Base-by-base conservation (phyloP, 2,113 vertebrate genomes). In the Tenrec ecaudatus region DNA sequence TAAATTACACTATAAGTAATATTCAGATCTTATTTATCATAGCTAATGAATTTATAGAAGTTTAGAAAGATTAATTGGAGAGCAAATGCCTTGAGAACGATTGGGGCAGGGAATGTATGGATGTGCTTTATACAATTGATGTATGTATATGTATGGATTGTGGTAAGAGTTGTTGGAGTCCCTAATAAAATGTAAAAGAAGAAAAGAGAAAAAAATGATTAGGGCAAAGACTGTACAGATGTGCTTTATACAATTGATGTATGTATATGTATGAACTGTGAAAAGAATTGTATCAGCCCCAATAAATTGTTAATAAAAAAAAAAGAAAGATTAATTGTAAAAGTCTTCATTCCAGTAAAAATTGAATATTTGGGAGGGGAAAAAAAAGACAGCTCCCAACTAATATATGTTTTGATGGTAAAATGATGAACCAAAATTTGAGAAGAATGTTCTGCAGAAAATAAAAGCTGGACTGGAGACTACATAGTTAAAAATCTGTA, bases 1-100 rank as follows among this genome's bases (percentile, higher is more conserved):
- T 84, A 60, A 80, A 82, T 91, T n/a, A 81, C 90, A 27, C 73
- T 91, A 96, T 95, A 86, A 86, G 80, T 53, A 88, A 96, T 84
- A 11, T 89, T 6, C 3, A 53, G n/a, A n/a, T 58, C 82, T 36
- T 68, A 62, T 81, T 79, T 14, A 40, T 69, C 22, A 77, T 43
- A 86, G 84, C 66, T 86, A 93, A 71, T 25, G 16, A 2, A 69
- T 47, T 38, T 80, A 12, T 53, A 57, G 40, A 92, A 92, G 92
- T 77, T 0, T 83, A 86, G 66, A 77, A 85, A 82, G 1, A 0
- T 69, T 91, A 83, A 40, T 64, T 4, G 36, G n/a, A n/a, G n/a
- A n/a, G n/a, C n/a, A n/a, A n/a, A n/a, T n/a, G n/a, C n/a, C n/a
- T n/a, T n/a, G n/a, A n/a, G n/a, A n/a, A n/a, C n/a, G n/a, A n/a